phyloP scores from a whole-genome alignment of 2,113 vertebrate species.

The Cololabis saira region DNA sequence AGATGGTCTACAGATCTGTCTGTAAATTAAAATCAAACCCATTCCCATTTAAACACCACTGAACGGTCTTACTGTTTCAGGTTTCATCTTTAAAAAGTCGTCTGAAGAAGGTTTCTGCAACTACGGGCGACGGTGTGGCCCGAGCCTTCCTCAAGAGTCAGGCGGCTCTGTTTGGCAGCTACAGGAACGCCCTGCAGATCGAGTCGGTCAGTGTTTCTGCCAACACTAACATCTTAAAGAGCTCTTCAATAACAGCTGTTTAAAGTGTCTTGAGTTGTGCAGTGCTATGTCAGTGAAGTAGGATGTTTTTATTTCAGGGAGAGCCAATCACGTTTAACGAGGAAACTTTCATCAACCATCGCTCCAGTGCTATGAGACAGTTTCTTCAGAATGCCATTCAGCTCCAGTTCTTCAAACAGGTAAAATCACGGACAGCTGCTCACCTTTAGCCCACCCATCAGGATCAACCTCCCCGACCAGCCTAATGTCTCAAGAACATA shows the following conservation, averaged over 20 bases:
- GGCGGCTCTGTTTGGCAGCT: conserved; percentile 94
- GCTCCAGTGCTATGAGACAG: conserved; percentile 93
- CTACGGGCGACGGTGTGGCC: conserved; percentile 93
- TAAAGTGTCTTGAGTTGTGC: too few relatives aligned
- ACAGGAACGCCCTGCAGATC: conserved; percentile 93
- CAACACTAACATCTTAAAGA: too few relatives aligned
- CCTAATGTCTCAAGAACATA: too few relatives aligned
- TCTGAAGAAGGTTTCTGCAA: conserved; percentile 94
- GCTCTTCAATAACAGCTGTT: too few relatives aligned
- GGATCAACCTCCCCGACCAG: too few relatives aligned
- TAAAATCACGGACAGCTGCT: conserved; percentile 15
- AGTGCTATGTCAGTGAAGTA: too few relatives aligned
- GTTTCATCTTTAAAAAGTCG: conserved; percentile 93
- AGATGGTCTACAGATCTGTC: too few relatives aligned
- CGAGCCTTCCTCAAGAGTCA: conserved; percentile 95
- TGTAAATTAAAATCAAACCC: too few relatives aligned
- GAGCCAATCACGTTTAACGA: conserved; percentile 96
- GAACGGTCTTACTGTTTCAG: conserved; percentile 65
- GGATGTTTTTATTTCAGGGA: conserved; percentile 78
- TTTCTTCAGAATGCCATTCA: conserved; percentile 97
- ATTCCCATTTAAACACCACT: too few relatives aligned
- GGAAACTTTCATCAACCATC: conserved; percentile 91
- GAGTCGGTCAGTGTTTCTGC: conserved; percentile 86
- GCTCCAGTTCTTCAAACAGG: conserved; percentile 98
- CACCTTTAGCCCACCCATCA: neutral